Evolutionary conservation across 2,888 invertebrate genomes (phyloP), one percentile per base, ranked within the genome.

Genomic region (Lycaena phlaeas): DNA sequence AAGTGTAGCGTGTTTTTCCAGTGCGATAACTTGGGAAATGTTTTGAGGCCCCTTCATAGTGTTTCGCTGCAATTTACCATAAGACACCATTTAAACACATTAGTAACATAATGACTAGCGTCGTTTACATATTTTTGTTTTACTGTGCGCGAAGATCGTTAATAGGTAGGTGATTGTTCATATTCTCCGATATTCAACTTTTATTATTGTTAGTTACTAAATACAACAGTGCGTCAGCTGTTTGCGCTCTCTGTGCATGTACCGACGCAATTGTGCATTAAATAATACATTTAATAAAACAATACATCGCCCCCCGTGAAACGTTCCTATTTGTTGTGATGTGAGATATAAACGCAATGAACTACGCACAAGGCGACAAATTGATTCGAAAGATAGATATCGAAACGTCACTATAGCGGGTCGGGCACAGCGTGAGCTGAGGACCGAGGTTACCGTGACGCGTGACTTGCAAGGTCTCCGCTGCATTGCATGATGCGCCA

Each of bases 401-500:
- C 44, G 44, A 51, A 59, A 61, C 60, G 65, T 55, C 66, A 57
- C 61, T 56, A 72, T 75, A 74, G 57, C 58, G 68, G 66, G 51
- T 60, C 67, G 71, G 76, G 73, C 72, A 78, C 75, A 68, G 72
- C 76, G 75, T 71, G 76, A 75, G 75, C 66, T 81, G 82, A 82
- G 82, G 84, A 75, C 66, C 81, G 82, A 82, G 82, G 84, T 82
- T 82, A 81, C 71, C 72, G 76, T 81, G 84, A 84, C 84, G 84
- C 82, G 84, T 84, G 81, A 82, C 82, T 84, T 82, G 84, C 84
- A 82, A 84, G 84, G 84, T 82, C 79, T 69, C 73, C 74, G 77
- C 72, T 84, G 84, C 84, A 84, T 75, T 82, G 81, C 81, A 78
- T 81, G 82, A 84, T 82, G 84, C 79, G 77, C 79, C 84, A 84